phyloP scores from a whole-genome alignment of 2,888 invertebrate species.

The Torymus aiolomorphi region DNA sequence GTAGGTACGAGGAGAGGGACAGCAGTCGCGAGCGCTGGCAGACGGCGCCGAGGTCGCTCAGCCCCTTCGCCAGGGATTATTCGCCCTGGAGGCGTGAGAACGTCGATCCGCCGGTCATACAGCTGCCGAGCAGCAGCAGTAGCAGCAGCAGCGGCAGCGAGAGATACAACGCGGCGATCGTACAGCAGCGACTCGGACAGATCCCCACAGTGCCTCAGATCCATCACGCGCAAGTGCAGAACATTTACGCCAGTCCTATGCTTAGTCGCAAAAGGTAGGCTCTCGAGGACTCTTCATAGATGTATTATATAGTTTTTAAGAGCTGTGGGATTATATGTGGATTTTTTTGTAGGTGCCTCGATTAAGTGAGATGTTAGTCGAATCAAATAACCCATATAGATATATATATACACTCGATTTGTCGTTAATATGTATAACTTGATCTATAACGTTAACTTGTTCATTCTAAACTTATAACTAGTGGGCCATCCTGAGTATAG shows the following conservation, averaged over 20 bases:
- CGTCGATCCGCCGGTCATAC: conserved; percentile 74
- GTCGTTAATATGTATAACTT: no score
- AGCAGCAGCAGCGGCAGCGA: conserved; percentile 59
- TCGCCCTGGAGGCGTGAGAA: conserved; percentile 74
- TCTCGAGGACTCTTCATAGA: neutral
- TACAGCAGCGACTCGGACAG: conserved; percentile 69
- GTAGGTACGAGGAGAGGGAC: conserved; percentile 67
- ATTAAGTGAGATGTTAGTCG: no score
- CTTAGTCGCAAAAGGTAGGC: conserved; percentile 72
- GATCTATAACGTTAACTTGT: no score
- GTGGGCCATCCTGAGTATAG: no score
- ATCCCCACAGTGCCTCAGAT: conserved; percentile 68
- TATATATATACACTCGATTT: no score
- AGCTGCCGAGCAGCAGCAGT: conserved; percentile 61
- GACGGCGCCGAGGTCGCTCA: conserved; percentile 69
- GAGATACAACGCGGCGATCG: conserved; percentile 68
- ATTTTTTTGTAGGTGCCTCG: no score
- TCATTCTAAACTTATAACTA: no score
- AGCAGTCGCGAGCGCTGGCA: conserved; percentile 68
- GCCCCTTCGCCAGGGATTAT: conserved; percentile 73
- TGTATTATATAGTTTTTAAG: neutral
- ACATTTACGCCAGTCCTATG: conserved; percentile 73
- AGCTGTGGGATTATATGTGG: no score
- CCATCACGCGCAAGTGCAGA: conserved; percentile 65
- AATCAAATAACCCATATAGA: no score